Conservation (phyloP, 2,888 invertebrate species). For the Mongoloraphidia duomilia region DNA sequence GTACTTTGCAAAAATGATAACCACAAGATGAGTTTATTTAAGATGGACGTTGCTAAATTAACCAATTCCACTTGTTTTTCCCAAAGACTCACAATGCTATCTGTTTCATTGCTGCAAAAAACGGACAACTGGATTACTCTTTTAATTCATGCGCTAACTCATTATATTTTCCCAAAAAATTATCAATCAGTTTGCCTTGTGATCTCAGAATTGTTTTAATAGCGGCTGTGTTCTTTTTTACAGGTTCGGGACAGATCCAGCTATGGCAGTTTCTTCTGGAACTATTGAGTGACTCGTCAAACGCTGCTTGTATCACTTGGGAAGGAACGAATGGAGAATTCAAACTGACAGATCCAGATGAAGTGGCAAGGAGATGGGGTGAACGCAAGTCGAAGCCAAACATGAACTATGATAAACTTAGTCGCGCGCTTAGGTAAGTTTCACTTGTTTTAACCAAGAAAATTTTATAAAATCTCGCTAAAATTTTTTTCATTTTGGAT, state of each 20-base stretch:
- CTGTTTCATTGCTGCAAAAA: too few species aligned
- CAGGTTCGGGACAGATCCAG: constrained; percentile 94
- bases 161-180: too few species aligned
- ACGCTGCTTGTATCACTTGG: constrained; percentile 96
- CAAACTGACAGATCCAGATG: constrained; percentile 96
- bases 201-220: too few species aligned
- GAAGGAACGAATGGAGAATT: constrained; percentile 98
- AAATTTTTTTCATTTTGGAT: too few species aligned
- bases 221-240: constrained; percentile 4
- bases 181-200: too few species aligned
- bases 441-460: background rate
- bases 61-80: too few species aligned
- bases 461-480: background rate
- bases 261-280: constrained; percentile 98
- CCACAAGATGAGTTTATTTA: too few species aligned
- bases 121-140: too few species aligned
- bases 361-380: constrained; percentile 96
- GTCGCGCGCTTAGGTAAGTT: constrained; percentile 80
- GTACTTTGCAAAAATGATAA: too few species aligned
- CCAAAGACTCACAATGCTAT: too few species aligned
- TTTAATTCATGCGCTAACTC: too few species aligned
- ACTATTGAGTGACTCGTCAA: constrained; percentile 86
- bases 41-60: too few species aligned
- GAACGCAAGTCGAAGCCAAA: constrained; percentile 98
- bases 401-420: constrained; percentile 99